Percentiles rank a stretch among this genome's conserved stretches.
Conservation (phyloP, 2,113 vertebrate species). For the Ceuthmochares aereus region DNA sequence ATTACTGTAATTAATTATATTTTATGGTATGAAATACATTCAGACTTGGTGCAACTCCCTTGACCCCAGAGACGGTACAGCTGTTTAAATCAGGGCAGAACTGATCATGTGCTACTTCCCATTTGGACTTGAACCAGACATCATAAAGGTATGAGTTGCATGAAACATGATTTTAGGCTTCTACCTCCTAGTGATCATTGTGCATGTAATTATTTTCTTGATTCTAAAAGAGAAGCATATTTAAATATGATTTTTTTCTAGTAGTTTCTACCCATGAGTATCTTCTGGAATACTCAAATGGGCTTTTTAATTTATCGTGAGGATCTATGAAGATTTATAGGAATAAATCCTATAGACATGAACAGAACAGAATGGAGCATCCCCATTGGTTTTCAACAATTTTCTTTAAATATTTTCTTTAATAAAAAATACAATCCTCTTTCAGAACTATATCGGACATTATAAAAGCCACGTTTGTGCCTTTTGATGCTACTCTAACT, state of each 20-base stretch:
- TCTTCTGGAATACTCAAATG: slow-evolving; percentile 8
- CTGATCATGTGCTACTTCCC: neutral
- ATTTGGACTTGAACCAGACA: slow-evolving; percentile 14
- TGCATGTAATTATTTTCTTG: slow-evolving; percentile 19
- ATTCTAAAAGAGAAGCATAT: neutral
- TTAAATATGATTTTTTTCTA: neutral
- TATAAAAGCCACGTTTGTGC: neutral
- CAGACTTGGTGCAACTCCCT: neutral
- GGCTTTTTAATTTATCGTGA: neutral
- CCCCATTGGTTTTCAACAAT: neutral
- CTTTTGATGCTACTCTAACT: neutral
- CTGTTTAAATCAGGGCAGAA: slow-evolving; percentile 39
- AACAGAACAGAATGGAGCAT: neutral
- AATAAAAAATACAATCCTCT: neutral
- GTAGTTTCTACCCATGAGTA: neutral
- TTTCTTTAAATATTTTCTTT: neutral
- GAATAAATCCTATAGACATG: neutral
- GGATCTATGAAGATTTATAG: slow-evolving; percentile 14
- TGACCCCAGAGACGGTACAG: slow-evolving; percentile 11
- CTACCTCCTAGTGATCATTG: neutral
- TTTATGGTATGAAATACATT: neutral
- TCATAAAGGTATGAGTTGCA: neutral
- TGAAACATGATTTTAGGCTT: neutral
- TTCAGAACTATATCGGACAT: neutral
- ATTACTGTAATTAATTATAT: slow-evolving; percentile 2